Conservation (phyloP, 2,888 invertebrate species). For the Oscheius sp. region DNA sequence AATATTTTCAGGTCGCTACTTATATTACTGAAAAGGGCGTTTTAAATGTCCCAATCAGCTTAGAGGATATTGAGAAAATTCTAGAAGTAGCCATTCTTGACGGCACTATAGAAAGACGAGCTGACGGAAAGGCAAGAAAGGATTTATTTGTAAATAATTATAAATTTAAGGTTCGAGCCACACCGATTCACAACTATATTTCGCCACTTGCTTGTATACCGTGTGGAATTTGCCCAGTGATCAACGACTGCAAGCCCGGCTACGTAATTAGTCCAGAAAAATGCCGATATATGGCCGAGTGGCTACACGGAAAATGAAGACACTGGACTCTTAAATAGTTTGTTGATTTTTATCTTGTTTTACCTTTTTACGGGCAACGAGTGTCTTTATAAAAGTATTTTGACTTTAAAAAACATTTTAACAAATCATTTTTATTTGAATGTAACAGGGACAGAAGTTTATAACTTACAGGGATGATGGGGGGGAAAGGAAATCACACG, state of each 20-base stretch:
- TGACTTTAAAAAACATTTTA: no score
- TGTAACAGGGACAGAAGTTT: slow-evolving; percentile 1
- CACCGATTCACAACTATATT: slow-evolving; percentile 27
- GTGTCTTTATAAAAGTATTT: no score
- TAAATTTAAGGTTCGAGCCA: slow-evolving; percentile 36
- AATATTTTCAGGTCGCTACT: slow-evolving; percentile 42
- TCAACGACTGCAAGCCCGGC: slow-evolving; percentile 63
- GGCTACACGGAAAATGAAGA: slow-evolving; percentile 43
- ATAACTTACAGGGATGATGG: slow-evolving; percentile 22
- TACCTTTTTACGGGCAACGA: no score
- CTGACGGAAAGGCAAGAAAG: slow-evolving; percentile 56
- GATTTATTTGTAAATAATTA: no score
- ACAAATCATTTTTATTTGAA: not conserved
- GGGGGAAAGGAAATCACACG: slow-evolving; percentile 24
- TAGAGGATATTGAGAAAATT: slow-evolving; percentile 53
- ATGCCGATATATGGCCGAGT: slow-evolving; percentile 63
- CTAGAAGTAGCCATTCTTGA: slow-evolving; percentile 65
- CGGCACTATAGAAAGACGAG: slow-evolving; percentile 59
- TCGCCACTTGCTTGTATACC: slow-evolving; percentile 58
- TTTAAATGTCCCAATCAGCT: slow-evolving; percentile 48
- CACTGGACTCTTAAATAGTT: not conserved
- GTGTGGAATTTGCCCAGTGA: slow-evolving; percentile 66
- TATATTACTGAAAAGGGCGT: slow-evolving; percentile 53
- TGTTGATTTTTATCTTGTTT: not conserved
- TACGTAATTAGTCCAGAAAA: slow-evolving; percentile 65